Percentiles rank a stretch among this genome's conserved stretches.
These are phyloP conservation scores for Phyto melanocephala DNA, from an alignment of 2,888 invertebrate species.

Conservation along the genomic window DNA sequence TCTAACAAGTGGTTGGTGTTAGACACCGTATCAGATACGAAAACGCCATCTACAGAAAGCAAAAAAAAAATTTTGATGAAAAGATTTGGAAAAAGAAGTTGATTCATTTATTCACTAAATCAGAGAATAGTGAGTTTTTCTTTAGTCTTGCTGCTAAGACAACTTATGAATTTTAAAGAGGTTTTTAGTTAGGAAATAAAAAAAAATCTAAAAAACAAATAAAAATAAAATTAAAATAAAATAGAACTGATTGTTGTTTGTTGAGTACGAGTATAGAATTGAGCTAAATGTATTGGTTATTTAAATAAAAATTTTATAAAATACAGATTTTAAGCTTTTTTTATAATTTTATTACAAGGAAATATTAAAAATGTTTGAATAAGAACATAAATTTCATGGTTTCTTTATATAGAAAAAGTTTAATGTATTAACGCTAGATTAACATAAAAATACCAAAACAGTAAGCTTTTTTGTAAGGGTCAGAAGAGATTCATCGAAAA, in stretches of 20 bases:
- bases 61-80: slow-evolving; percentile 56
- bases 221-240: neutral
- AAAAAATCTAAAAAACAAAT: no score
- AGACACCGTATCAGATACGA: slow-evolving; percentile 74
- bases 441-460: no score
- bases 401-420: no score
- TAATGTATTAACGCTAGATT: no score
- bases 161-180: slow-evolving; percentile 19
- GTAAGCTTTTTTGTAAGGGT: no score
- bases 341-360: no score
- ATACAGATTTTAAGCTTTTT: no score
- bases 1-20: slow-evolving; percentile 73
- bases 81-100: slow-evolving; percentile 68
- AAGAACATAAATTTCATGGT: no score
- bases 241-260: neutral
- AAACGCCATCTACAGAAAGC: slow-evolving; percentile 73
- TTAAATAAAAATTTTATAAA: no score
- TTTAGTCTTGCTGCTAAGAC: neutral
- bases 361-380: no score
- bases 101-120: slow-evolving; percentile 41
- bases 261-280: neutral
- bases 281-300: neutral
- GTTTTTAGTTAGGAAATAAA: neutral
- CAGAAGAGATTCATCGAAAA: no score
- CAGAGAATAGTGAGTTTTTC: slow-evolving; percentile 25